Base-by-base conservation (phyloP, 2,888 invertebrate genomes). In the Acleris literana region DNA sequence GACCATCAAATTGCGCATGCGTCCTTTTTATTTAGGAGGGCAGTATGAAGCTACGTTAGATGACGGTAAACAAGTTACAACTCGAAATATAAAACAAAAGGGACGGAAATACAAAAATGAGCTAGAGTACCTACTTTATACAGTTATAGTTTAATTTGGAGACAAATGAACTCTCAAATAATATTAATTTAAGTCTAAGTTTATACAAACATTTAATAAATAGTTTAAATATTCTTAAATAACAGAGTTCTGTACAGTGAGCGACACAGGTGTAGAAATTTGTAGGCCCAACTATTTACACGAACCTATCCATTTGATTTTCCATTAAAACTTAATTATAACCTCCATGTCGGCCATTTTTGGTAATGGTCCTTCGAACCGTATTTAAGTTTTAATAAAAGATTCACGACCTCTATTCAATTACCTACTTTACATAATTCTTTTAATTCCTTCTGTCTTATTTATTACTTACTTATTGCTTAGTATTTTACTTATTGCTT, bases 201-300 rank as follows among this genome's bases (percentile, higher is more conserved):
- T 49, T 60, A 51, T 53, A 68, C 25, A 55, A 64, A 57, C 60
- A 61, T 52, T 64, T 60, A 60, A 57, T 68, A 29, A 25, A 29
- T 62, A 39, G 39, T 49, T 60, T 59, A 56, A 65, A 66, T 39
- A 46, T 46, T 57, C 66, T 66, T 66, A 66, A 52, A 61, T 61
- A 61, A 66, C 62, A 66, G 61, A 66, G 66, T 66, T 62, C 66
- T 66, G 66, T 66, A 66, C 87, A 90, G 78, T 90, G 90, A 90
- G 90, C 90, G 88, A 88, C 87, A 85, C 90, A 90, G 90, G 89
- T 90, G 90, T 87, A 85, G 83, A 84, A 75, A 80, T 75, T 79
- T 76, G 80, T 85, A 85, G 84, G 86, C 83, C 80, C 78, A 76
- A 80, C 74, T 88, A 90, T 88, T 77, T 88, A 90, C 87, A 89